These are phyloP conservation scores for Sesia bembeciformis DNA, from an alignment of 2,888 invertebrate genomes.

Conservation along the genomic window DNA sequence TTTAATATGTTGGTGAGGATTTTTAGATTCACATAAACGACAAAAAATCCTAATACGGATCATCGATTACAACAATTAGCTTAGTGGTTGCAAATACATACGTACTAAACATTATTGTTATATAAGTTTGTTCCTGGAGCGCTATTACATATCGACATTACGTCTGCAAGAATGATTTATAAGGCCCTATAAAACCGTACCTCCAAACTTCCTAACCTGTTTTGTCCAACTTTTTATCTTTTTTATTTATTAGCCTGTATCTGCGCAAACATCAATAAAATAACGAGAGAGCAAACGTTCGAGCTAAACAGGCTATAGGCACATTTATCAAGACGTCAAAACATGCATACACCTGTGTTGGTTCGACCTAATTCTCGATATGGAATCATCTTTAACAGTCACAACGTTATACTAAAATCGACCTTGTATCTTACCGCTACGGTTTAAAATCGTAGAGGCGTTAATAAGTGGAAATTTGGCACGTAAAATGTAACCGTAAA, in stretches of 20 bases:
- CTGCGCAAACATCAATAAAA: slow-evolving; percentile 23
- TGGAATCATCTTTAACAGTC: slow-evolving; percentile 12
- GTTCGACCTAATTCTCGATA: slow-evolving; percentile 33
- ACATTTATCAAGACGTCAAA: slow-evolving; percentile 43
- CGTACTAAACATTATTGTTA: too few relatives aligned
- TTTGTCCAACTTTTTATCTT: slow-evolving; percentile 1
- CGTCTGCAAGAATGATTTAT: slow-evolving; percentile 1
- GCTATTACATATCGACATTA: background rate
- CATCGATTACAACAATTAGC: too few relatives aligned
- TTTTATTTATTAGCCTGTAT: slow-evolving; percentile 3
- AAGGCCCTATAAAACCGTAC: background rate
- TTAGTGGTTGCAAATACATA: too few relatives aligned
- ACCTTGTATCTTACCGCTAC: background rate
- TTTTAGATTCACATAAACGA: too few relatives aligned
- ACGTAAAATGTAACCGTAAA: slow-evolving; percentile 15
- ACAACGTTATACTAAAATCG: background rate
- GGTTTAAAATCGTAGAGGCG: background rate
- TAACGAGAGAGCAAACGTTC: slow-evolving; percentile 18
- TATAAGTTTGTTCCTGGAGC: too few relatives aligned
- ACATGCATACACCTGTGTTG: slow-evolving; percentile 35
- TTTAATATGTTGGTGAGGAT: too few relatives aligned
- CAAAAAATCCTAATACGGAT: too few relatives aligned
- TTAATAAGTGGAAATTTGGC: slow-evolving; percentile 13
- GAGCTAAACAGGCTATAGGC: slow-evolving; percentile 26
- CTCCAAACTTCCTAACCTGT: background rate